Percentiles rank a stretch among this genome's conserved stretches.
phyloP scores from a whole-genome alignment of 2,797 vertebrate species.

The Neosilurus hyrtlii region DNA sequence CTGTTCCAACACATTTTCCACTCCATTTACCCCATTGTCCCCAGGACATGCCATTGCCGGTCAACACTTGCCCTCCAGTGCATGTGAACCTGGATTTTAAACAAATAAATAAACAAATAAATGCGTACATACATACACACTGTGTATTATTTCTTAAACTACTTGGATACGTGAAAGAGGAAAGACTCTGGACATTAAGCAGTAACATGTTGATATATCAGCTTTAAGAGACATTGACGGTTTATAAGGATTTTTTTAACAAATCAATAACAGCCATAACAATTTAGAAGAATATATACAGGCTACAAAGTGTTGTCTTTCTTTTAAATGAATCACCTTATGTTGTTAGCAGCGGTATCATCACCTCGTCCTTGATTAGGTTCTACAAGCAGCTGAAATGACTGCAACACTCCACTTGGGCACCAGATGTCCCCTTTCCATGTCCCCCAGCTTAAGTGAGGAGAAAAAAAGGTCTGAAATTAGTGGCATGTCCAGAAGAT shows the following conservation, averaged over 20 bases:
- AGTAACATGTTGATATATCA: not conserved
- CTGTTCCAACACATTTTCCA: not conserved
- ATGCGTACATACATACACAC: no score
- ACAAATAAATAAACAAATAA: no score
- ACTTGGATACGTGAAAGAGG: not conserved
- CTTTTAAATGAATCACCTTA: not conserved
- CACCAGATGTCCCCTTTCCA: slow-evolving; percentile 18
- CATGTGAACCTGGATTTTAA: slow-evolving; percentile 3
- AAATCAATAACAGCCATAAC: not conserved
- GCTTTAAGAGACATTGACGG: not conserved
- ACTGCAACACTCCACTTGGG: not conserved
- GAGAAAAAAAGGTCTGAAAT: not conserved
- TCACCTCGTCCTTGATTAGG: not conserved
- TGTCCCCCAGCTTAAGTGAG: slow-evolving; percentile 9
- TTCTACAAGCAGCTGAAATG: slow-evolving; percentile 23
- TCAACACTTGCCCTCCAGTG: not conserved
- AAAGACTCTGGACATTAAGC: not conserved
- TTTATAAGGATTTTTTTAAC: not conserved
- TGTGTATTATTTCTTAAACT: not conserved
- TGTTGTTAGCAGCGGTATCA: slow-evolving; percentile 34
- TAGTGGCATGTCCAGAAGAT: not conserved
- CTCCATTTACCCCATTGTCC: slow-evolving; percentile 22
- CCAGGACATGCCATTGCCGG: slow-evolving; percentile 3
- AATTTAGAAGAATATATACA: not conserved
- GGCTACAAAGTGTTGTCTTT: not conserved